phyloP scores from a whole-genome alignment of 2,888 invertebrate genomes.

The Leptothorax acervorum region DNA sequence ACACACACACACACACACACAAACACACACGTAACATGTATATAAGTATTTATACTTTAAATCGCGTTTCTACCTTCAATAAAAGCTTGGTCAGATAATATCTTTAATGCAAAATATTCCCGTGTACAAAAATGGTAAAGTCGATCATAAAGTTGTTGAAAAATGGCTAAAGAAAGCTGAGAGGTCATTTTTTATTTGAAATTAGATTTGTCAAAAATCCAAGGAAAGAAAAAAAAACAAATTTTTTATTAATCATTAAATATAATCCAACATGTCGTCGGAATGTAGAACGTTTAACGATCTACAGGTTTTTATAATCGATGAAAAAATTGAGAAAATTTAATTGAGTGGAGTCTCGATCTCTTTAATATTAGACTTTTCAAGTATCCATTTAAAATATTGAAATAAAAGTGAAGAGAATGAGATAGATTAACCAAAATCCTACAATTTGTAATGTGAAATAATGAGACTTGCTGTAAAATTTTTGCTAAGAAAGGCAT shows the following conservation, averaged over 20 bases:
- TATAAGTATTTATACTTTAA: no score
- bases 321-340: not conserved
- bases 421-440: not conserved
- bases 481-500: not conserved
- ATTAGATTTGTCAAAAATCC: not conserved
- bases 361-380: not conserved
- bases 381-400: not conserved
- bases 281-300: no score
- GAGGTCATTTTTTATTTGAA: not conserved
- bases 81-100: no score
- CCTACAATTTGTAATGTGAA: not conserved
- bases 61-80: no score
- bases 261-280: not conserved
- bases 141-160: not conserved
- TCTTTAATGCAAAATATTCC: not conserved
- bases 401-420: not conserved
- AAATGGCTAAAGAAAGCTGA: not conserved
- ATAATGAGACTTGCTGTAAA: not conserved
- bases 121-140: not conserved
- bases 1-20: no score
- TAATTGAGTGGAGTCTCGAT: not conserved
- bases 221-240: not conserved
- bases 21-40: no score
- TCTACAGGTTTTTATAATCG: not conserved
- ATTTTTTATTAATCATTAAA: not conserved